Conservation (phyloP, 2,113 vertebrate genomes). For the Phyllostomus discolor region DNA sequence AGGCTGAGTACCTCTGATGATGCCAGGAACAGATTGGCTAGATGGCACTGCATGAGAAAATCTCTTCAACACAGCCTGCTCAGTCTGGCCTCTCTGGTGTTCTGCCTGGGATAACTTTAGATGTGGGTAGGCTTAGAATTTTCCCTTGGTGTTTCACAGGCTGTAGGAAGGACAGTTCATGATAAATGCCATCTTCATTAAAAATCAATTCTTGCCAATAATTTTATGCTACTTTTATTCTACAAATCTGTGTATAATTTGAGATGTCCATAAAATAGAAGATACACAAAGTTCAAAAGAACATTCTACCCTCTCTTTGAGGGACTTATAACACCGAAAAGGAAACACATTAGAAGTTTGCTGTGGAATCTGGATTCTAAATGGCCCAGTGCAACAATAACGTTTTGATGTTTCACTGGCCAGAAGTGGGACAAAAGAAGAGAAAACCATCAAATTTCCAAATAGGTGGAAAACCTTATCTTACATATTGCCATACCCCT, state of each 20-base stretch:
- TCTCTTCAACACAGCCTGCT: conserved; percentile 48
- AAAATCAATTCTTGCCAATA: not conserved
- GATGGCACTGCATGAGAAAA: not conserved
- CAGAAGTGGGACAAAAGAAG: not conserved
- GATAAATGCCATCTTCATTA: conserved; percentile 25
- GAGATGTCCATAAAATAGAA: not conserved
- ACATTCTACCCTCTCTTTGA: not conserved
- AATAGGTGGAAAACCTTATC: not conserved
- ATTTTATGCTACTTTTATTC: conserved; percentile 3
- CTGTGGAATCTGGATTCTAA: not conserved
- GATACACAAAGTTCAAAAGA: not conserved
- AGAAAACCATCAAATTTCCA: not conserved
- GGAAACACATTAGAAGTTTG: not conserved
- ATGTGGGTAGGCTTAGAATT: not conserved
- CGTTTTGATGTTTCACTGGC: not conserved
- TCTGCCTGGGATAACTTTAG: conserved; percentile 1
- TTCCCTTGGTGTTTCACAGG: not conserved
- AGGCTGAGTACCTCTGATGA: not conserved
- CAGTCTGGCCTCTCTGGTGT: conserved; percentile 8
- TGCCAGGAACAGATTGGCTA: conserved; percentile 75
- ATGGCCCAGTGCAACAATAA: not conserved
- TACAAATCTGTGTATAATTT: not conserved
- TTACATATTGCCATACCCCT: not conserved
- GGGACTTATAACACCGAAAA: not conserved
- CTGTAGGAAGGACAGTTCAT: not conserved